These are phyloP conservation scores for Anableps anableps DNA, from an alignment of 2,797 vertebrate genomes.

Conservation along the genomic window DNA sequence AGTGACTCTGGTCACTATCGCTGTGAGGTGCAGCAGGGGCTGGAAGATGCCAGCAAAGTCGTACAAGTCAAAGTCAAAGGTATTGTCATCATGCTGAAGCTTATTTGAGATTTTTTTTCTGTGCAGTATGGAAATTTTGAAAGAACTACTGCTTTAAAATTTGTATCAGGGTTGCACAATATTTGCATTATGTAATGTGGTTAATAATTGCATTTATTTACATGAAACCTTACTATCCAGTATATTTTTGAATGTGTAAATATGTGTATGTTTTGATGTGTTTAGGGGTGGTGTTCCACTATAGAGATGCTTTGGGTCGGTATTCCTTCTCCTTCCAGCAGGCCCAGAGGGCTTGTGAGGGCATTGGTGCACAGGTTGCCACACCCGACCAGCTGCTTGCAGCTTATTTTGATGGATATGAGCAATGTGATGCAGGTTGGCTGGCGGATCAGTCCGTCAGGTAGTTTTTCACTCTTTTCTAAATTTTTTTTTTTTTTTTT, in stretches of 20 bases:
- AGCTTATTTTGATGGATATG: conserved; percentile 90
- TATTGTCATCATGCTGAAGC: conserved; percentile 46
- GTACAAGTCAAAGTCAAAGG: conserved; percentile 91
- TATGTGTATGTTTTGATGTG: conserved; percentile 24
- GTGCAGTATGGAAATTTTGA: not conserved
- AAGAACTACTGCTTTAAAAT: not conserved
- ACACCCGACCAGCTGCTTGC: conserved; percentile 91
- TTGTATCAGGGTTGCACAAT: not conserved
- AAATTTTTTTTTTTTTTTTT: too few relatives aligned
- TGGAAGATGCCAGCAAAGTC: conserved; percentile 90
- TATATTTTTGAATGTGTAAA: not conserved
- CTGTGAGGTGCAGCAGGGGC: conserved; percentile 93
- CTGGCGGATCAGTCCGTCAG: conserved; percentile 94
- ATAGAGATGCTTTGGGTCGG: conserved; percentile 88
- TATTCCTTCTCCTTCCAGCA: conserved; percentile 88
- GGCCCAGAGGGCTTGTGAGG: conserved; percentile 86
- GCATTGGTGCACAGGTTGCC: conserved; percentile 88
- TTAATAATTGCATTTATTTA: not conserved
- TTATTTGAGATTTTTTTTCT: not conserved
- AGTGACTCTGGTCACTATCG: conserved; percentile 94
- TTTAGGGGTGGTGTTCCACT: conserved; percentile 96
- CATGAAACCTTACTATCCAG: not conserved
- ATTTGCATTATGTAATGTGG: not conserved
- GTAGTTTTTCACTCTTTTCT: conserved; percentile 69
- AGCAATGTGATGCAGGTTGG: conserved; percentile 97